Percentiles rank a stretch among this genome's conserved stretches.
Conservation (phyloP, 2,888 invertebrate genomes). For the Tenthredo distinguenda region DNA sequence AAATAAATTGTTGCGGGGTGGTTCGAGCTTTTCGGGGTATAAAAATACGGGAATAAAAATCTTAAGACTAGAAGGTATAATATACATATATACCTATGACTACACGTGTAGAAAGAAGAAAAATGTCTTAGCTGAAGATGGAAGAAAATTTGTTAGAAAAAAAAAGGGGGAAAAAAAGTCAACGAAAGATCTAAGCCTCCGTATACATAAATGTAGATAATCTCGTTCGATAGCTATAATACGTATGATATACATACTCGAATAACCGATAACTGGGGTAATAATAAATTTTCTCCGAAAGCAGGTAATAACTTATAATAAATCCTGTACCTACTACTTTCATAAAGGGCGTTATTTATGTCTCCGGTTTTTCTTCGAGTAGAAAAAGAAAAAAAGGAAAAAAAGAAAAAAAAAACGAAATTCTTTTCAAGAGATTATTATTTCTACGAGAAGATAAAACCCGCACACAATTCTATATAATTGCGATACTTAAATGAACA, state of each 20-base stretch:
- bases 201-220: not conserved
- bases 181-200: constrained; percentile 3
- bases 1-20: constrained; percentile 9
- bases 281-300: constrained; percentile 28
- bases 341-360: constrained; percentile 23
- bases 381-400: not conserved
- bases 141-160: not conserved
- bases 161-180: not conserved
- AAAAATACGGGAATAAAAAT: constrained; percentile 8
- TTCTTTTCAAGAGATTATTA: not conserved
- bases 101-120: not conserved
- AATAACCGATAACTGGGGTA: not conserved
- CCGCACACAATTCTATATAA: not conserved
- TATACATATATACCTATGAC: not conserved
- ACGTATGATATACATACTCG: not conserved
- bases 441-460: not conserved
- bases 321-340: constrained; percentile 19
- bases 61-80: not conserved
- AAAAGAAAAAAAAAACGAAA: not conserved
- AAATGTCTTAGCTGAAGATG: not conserved
- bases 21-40: constrained; percentile 15
- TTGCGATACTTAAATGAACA: constrained; percentile 5
- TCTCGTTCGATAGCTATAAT: not conserved
- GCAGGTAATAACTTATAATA: constrained; percentile 31
- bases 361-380: constrained; percentile 31